phyloP scores from a whole-genome alignment of 2,113 vertebrate species.

The Oryctolagus cuniculus region DNA sequence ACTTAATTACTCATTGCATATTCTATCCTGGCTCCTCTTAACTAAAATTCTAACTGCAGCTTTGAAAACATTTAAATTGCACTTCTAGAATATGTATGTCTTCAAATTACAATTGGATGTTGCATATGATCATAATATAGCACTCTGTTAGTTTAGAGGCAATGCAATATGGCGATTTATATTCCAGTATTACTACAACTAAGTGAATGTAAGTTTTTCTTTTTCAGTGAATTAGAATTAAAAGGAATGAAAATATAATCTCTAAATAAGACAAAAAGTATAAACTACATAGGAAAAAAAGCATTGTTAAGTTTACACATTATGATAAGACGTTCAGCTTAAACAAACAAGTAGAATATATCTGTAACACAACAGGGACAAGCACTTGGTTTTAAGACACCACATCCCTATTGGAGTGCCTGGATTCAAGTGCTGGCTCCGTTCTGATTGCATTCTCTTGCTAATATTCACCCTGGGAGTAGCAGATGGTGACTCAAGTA shows the following conservation, averaged over 20 bases:
- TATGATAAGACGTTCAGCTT: too few relatives aligned
- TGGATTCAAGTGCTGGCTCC: too few relatives aligned
- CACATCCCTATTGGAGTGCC: too few relatives aligned
- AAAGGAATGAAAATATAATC: background rate
- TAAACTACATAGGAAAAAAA: background rate
- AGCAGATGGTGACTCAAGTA: too few relatives aligned
- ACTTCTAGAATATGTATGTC: background rate
- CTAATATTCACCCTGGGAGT: too few relatives aligned
- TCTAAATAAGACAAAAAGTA: background rate
- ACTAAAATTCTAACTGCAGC: background rate
- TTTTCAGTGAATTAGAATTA: conserved; percentile 38
- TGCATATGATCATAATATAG: background rate
- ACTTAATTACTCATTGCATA: conserved; percentile 33
- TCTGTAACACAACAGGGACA: background rate
- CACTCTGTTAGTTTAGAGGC: background rate
- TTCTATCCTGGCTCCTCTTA: background rate
- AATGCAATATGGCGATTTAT: background rate
- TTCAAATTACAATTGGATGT: background rate
- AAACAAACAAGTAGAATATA: background rate
- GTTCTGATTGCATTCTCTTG: too few relatives aligned
- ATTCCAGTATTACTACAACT: conserved; percentile 1
- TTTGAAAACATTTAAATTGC: conserved; percentile 21
- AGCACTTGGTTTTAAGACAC: too few relatives aligned
- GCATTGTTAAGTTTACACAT: background rate
- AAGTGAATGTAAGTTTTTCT: background rate